Evolutionary conservation across 1,140 invertebrate species (phyloP), one percentile per base, ranked within the genome.

Genomic region (Euwallacea similis): DNA sequence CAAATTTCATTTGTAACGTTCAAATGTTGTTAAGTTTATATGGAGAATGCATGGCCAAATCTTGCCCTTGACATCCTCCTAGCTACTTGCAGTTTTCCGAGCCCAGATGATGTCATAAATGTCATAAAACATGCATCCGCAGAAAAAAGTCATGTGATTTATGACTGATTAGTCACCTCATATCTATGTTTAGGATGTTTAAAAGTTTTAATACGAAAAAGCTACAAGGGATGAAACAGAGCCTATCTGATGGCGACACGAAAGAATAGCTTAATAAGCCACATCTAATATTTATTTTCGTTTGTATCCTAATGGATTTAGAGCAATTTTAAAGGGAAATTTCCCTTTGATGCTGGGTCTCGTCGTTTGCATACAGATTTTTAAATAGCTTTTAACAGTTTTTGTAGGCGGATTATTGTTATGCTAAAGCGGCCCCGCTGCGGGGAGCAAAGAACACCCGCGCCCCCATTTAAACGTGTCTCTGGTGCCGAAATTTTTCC

Each of bases 251-350:
- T 66, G 64, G 64, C 3, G 33, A 9, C 41, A n/a, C n/a, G 54
- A 54, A 53, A 53, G 64, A 66, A 66, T 54, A 66, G 15, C 16
- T 66, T 65, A 54, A 62, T 62, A 62, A 62, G 60, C 42, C 64
- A 53, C 15, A 66, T 66, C 47, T 54, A 66, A 66, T 66, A 66
- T 66, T 53, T 66, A 67, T 59, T 67, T 67, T 59, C 55, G 54
- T 60, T 67, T 59, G 66, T 67, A 67, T 67, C 59, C 44, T 67
- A 67, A 67, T 67, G 66, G 42, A 58, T 56, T 67, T 59, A 59
- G 54, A 67, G 54, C 42, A 41, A 59, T 67, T 67, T 67, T 66
- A 56, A 44, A 67, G 66, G 58, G 10, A 67, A 55, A 59, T 67
- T 67, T 47, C 15, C 42, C 42, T 67, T 67, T 67, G 55, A 59